These are phyloP conservation scores for Tachystola acroxantha DNA, from an alignment of 2,888 invertebrate species.

Conservation along the genomic window DNA sequence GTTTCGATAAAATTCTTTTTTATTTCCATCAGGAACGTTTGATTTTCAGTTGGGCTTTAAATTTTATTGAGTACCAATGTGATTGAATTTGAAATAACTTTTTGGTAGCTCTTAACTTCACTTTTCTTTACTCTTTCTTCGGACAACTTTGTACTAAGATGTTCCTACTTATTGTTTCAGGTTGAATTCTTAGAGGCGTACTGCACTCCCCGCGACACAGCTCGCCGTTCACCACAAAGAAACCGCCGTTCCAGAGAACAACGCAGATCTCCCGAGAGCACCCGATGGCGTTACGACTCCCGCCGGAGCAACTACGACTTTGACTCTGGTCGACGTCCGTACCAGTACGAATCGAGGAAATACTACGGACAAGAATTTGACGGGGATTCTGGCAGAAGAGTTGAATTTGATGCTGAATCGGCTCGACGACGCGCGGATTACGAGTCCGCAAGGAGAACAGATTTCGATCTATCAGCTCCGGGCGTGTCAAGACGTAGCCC, in stretches of 20 bases:
- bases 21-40: background rate
- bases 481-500: constrained; percentile 62
- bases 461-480: constrained; percentile 67
- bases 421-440: constrained; percentile 66
- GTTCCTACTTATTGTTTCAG: constrained; percentile 63
- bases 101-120: no score
- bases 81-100: no score
- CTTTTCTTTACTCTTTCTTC: no score
- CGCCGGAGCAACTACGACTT: constrained; percentile 63
- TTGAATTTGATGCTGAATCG: constrained; percentile 63
- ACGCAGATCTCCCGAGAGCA: constrained; percentile 62
- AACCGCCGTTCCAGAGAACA: constrained; percentile 63
- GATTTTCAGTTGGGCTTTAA: no score
- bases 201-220: constrained; percentile 84
- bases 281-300: constrained; percentile 69
- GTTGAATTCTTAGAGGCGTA: constrained; percentile 86
- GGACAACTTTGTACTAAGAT: no score
- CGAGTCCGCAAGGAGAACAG: constrained; percentile 69
- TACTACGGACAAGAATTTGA: constrained; percentile 55
- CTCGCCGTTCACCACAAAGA: constrained; percentile 65
- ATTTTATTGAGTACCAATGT: no score
- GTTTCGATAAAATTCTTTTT: background rate
- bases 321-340: constrained; percentile 58
- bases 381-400: constrained; percentile 59
- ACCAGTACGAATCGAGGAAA: constrained; percentile 61